Conservation (phyloP, 1,140 invertebrate genomes). For the Diorhabda carinulata region DNA sequence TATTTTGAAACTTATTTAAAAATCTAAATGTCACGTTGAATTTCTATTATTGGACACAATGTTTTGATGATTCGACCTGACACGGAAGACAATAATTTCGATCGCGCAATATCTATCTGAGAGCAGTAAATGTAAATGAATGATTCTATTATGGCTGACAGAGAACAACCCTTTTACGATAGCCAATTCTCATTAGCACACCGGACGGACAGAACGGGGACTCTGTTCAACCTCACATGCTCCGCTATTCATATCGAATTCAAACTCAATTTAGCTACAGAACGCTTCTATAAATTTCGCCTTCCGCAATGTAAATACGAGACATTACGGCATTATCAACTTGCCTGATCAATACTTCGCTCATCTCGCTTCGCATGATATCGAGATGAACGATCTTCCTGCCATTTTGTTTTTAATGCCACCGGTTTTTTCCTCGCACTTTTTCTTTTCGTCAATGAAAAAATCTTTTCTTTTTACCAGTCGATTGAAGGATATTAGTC, state of each 20-base stretch:
- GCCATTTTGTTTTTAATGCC: conserved; percentile 7
- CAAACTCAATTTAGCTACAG: conserved; percentile 38
- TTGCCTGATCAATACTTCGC: conserved; percentile 18
- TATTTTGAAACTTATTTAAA: too few relatives aligned
- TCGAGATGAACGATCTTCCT: not conserved
- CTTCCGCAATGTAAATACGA: conserved; percentile 29
- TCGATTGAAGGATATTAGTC: too few relatives aligned
- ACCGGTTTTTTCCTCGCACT: not conserved
- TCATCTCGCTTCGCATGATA: conserved; percentile 9
- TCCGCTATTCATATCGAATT: conserved; percentile 39
- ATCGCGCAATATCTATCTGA: conserved; percentile 12
- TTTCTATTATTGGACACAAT: conserved; percentile 1
- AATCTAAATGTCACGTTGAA: not conserved
- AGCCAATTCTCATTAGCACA: conserved; percentile 43
- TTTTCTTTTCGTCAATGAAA: too few relatives aligned
- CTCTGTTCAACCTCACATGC: conserved; percentile 34
- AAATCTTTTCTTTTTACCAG: too few relatives aligned
- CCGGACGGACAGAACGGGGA: conserved; percentile 30
- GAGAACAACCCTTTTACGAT: conserved; percentile 35
- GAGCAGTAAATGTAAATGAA: conserved; percentile 24
- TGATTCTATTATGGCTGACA: conserved; percentile 27
- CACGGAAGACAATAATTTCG: conserved; percentile 12
- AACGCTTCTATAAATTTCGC: conserved; percentile 33
- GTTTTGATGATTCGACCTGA: conserved; percentile 14
- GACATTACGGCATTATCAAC: conserved; percentile 20